Evolutionary conservation across 2,888 invertebrate genomes (phyloP).

Genomic region (Notocelia uddmanniana): DNA sequence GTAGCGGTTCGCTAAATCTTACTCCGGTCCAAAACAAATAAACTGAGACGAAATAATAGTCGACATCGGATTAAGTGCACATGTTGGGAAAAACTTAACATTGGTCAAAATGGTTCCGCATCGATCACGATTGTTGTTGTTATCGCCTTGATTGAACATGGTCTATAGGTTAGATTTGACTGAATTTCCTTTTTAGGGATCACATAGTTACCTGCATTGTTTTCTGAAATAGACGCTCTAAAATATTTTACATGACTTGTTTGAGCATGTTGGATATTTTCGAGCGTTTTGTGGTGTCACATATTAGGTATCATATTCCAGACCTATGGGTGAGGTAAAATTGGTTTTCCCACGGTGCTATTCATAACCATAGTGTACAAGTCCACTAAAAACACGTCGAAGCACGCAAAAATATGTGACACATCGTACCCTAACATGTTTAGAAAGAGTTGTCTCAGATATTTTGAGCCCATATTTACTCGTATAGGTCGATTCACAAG

Average conservation of each 20-base stretch:
- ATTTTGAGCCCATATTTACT: not conserved
- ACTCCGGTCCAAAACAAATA: conserved; percentile 62
- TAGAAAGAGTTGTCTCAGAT: not conserved
- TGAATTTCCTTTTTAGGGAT: too few species aligned
- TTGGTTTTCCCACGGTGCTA: too few species aligned
- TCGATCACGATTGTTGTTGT: conserved; percentile 15
- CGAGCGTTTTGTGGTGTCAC: too few species aligned
- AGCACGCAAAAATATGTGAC: not conserved
- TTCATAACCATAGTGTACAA: too few species aligned
- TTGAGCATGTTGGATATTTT: too few species aligned
- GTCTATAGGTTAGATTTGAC: not conserved
- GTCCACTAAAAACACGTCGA: too few species aligned
- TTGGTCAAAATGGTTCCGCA: conserved; percentile 20
- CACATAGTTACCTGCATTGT: not conserved
- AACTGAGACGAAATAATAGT: conserved; percentile 63
- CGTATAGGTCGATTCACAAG: too few species aligned
- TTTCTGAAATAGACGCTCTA: too few species aligned
- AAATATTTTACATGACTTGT: too few species aligned
- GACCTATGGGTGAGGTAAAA: too few species aligned
- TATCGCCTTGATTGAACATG: not conserved
- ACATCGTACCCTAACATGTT: not conserved
- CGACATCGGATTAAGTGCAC: conserved; percentile 55
- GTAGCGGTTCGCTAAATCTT: conserved; percentile 41
- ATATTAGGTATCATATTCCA: too few species aligned
- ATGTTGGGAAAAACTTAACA: conserved; percentile 53